These are phyloP conservation scores for Alethe diademata DNA, from an alignment of 2,113 vertebrate species.

Conservation along the genomic window DNA sequence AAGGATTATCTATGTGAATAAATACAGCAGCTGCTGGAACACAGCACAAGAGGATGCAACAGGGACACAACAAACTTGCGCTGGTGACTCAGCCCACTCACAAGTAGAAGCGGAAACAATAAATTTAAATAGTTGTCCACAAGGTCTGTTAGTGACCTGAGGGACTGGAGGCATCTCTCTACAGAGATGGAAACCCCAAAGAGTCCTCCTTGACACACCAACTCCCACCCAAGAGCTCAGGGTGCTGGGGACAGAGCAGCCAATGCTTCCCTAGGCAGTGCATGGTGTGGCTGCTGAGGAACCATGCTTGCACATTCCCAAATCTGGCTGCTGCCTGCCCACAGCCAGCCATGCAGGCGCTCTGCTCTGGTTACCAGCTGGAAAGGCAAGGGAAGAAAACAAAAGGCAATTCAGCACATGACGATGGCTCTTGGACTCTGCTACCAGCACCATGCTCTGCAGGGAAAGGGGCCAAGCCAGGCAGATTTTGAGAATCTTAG, in stretches of 20 bases:
- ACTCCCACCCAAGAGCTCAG: neutral
- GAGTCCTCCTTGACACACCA: neutral
- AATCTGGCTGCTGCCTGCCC: neutral
- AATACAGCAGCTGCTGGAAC: neutral
- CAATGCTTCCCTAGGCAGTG: neutral
- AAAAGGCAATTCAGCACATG: conserved; percentile 43
- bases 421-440: neutral
- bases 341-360: neutral
- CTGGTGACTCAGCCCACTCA: neutral
- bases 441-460: neutral
- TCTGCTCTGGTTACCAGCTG: neutral
- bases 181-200: neutral
- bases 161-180: neutral
- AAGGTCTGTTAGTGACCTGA: accelerated
- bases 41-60: neutral
- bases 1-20: neutral
- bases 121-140: neutral
- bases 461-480: neutral
- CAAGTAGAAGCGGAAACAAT: neutral
- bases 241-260: neutral
- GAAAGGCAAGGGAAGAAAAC: neutral
- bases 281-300: neutral
- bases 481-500: neutral
- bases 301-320: accelerated
- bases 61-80: neutral